Base-by-base conservation (phyloP, 2,888 invertebrate species). In the Aporophyla lueneburgensis region DNA sequence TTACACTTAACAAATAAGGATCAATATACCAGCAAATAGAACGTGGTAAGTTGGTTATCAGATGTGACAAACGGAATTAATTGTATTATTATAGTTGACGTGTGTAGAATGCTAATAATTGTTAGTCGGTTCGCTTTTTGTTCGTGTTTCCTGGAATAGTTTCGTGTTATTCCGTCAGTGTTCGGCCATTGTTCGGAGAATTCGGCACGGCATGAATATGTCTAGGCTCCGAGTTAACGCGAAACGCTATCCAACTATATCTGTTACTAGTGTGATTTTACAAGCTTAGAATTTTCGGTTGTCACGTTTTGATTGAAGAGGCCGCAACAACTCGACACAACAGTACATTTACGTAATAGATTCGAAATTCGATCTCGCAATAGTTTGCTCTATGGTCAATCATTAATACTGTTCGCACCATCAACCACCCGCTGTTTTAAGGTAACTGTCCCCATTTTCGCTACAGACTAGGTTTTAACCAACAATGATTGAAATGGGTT, bases 41-140 rank as follows among this genome's bases (percentile, higher is more conserved):
- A 81, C 53, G 66, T 86, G 63, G 81, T 77, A 51, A 63, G 78
- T 87, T 81, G 89, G 78, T 83, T 86, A 93, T 88, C 89, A 85
- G 88, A 89, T 88, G 86, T 88, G 89, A 83, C 89, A 87, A 90
- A 93, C 93, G 85, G 95, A 95, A 95, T 96, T 96, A 96, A 96
- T 96, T 95, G 94, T 95, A 96, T 96, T 96, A 96, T 96, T 95
- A 96, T 92, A 91, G 92, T 74, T 84, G 77, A 90, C 93, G 93
- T 86, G 93, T 62, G 70, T 83, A 81, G 95, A 95, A 95, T 96
- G 85, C 80, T 89, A 92, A 95, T 90, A 80, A 81, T 67, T 81
- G 88, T 77, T 61, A 72, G 92, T 92, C 92, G 93, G 92, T 91
- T 80, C 66, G 86, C 87, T 90, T 92, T 93, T 92, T 93, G 92